Base-by-base conservation (phyloP, 2,888 invertebrate species). In the Ochropleura plecta region DNA sequence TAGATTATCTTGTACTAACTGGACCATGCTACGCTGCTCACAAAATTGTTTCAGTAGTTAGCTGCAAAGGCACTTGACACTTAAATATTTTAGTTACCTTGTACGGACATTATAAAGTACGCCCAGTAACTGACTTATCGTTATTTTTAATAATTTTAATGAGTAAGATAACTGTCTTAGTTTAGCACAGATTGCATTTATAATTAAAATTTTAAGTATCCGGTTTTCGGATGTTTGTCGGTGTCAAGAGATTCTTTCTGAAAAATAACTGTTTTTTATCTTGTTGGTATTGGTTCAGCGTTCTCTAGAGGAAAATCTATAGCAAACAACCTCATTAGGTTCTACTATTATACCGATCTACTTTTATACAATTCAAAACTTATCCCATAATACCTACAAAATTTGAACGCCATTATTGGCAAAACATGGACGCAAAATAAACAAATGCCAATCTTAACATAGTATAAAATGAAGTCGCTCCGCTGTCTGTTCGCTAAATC, bases 31-130 rank as follows among this genome's bases (percentile, higher is more conserved):
- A 44, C 16, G 6, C 20, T 72, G 53, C 44, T 55, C 46, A 67
- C 70, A 60, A 70, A 73, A 75, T 73, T 70, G 18, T 64, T 65
- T 62, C 60, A 67, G 30, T 20, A 63, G 49, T 44, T 59, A 59
- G 20, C 40, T 72, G 59, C 51, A 65, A 51, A 59, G 10, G 51
- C 46, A 70, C 10, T 65, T 8, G 6, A 53, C 60, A 40, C 14
- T 59, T 6, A 20, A 59, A 69, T 53, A n/a, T 48, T 30, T 14
- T 8, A 55, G n/a, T 65, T 48, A 59, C 48, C 42, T 59, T 30
- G 10, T 40, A 16, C 30, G 30, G 16, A 57, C 3, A 57, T 30
- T 30, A 20, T 5, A 4, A 55, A 20, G 12, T 55, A 60, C 5
- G 8, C 10, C 42, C 18, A 18, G 5, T 18, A 18, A 60, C 0